Base-by-base conservation (phyloP, 1,140 invertebrate species). In the Cardiocondyla obscurior region DNA sequence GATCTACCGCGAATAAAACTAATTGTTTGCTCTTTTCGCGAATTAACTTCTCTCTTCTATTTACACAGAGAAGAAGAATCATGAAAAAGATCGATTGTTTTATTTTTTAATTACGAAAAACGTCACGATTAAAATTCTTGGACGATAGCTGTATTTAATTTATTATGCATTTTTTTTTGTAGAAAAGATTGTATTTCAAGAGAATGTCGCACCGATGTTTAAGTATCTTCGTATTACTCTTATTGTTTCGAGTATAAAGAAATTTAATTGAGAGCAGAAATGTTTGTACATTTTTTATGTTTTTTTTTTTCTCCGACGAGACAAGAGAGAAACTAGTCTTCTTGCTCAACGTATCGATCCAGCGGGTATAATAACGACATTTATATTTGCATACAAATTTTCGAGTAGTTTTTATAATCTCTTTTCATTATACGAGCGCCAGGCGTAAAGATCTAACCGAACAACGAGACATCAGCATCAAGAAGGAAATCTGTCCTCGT, bases 401-500 rank as follows among this genome's bases (percentile, higher is more conserved):
- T 33, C 10, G 39, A 42, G 14, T 74, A 19, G n/a, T 30, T 69
- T 69, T 55, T 79, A 67, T 39, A 39, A 67, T 30, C 10, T 67
- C 14, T 25, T 64, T 28, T 10, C 44, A 46, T 46, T 14, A 44
- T 22, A 6, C 33, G n/a, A n/a, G 44, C 28, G 10, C 51, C 74
- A 79, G 30, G 33, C 33, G 14, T 67, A 36, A 55, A 67, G 74
- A 67, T 1, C n/a, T 77, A 65, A 67, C 53, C 46, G 33, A 42
- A 69, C 46, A 64, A 79, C 46, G 74, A 53, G 65, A 53, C 69
- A 79, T 33, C 44, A 28, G 36, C 70, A 51, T 57, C 33, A 65
- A 81, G 65, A 51, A 73, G 67, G 51, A 53, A 64, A 77, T 49
- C 30, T 72, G 58, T 46, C n/a, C 76, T 55, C 55, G 83, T 79